A percentile compares a stretch with the other conserved stretches of the same genome.
Conservation (phyloP, 2,113 vertebrate species). For the Ceyx melanurus region DNA sequence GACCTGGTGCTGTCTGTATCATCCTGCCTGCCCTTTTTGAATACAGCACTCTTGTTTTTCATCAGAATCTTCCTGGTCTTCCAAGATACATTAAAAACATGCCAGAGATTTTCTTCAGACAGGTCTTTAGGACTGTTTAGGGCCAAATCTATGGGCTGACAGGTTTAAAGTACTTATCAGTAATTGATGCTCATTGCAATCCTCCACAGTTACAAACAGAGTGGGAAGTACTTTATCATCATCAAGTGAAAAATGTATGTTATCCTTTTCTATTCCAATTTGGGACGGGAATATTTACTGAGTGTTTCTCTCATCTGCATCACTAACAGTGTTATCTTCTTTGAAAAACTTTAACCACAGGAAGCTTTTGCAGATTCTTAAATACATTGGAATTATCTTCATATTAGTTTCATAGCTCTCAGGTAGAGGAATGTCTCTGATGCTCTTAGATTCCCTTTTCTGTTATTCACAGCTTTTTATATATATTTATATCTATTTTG, state of each 20-base stretch:
- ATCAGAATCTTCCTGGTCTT: background rate
- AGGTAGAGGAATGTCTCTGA: background rate
- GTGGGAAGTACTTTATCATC: background rate
- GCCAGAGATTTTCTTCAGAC: background rate
- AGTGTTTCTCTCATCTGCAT: background rate
- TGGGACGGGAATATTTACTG: background rate
- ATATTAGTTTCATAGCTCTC: background rate
- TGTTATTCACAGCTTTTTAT: background rate
- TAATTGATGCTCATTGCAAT: background rate
- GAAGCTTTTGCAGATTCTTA: background rate
- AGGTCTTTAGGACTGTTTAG: background rate
- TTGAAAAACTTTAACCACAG: background rate
- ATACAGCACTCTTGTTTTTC: background rate
- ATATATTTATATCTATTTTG: background rate
- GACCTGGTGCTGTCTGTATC: constrained; percentile 6
- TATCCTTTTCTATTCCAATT: background rate
- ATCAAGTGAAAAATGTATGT: background rate
- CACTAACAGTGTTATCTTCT: background rate
- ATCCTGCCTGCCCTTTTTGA: background rate
- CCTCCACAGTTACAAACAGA: background rate
- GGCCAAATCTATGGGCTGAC: background rate
- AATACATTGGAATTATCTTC: background rate
- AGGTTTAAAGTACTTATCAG: background rate
- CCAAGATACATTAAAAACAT: background rate
- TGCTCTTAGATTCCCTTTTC: background rate